Conservation (phyloP, 1,140 invertebrate genomes). For the Bombus affinis region DNA sequence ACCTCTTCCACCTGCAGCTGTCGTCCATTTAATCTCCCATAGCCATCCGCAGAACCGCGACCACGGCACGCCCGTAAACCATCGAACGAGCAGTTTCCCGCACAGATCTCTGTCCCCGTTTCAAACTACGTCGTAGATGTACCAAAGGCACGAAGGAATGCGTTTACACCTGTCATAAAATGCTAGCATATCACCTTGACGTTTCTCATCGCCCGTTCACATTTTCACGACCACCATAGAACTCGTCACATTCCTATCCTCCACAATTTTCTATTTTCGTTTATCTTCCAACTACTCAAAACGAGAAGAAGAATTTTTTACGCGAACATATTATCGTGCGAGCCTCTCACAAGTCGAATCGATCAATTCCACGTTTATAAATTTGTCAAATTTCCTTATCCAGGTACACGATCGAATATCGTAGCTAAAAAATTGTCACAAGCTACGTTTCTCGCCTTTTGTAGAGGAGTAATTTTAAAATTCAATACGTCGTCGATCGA, state of each 20-base stretch:
- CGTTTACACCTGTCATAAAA: constrained; percentile 29
- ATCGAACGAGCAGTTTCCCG: constrained; percentile 16
- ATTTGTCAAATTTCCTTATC: no score
- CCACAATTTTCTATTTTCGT: background rate
- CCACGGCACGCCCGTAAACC: constrained; percentile 16
- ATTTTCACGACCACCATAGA: background rate
- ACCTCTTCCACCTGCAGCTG: background rate
- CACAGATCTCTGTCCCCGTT: background rate
- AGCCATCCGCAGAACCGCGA: background rate
- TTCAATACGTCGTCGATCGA: no score
- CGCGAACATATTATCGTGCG: no score
- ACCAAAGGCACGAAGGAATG: background rate
- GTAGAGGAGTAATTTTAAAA: no score
- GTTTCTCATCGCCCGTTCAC: background rate
- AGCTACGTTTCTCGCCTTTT: no score
- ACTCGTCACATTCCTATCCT: no score
- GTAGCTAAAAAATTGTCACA: no score
- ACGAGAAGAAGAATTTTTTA: background rate
- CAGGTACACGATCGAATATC: no score
- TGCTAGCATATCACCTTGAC: background rate
- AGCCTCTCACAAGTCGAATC: no score
- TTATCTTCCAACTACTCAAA: constrained; percentile 26
- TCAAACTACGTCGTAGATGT: background rate
- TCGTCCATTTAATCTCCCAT: constrained; percentile 16
- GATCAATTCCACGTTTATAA: no score